Conservation (phyloP, 2,888 invertebrate species). For the Brachyptera putata region DNA sequence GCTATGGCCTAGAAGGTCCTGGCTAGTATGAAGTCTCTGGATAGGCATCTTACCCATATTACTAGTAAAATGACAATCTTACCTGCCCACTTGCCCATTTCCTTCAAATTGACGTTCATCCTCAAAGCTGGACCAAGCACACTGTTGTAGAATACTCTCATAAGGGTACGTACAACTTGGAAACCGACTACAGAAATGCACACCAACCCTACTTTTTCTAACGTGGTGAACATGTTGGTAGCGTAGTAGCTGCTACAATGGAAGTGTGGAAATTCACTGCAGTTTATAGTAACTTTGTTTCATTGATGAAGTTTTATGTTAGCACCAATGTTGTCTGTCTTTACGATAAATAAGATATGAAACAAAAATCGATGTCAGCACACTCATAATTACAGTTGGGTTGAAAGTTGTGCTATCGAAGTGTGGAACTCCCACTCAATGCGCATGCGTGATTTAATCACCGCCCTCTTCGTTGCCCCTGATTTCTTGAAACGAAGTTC, state of each 20-base stretch:
- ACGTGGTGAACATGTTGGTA: slow-evolving; percentile 38
- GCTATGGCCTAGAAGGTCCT: too few species aligned
- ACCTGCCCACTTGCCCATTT: slow-evolving; percentile 79
- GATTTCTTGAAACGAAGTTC: too few species aligned
- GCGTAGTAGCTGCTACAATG: not conserved
- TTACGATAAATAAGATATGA: not conserved
- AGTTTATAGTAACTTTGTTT: not conserved
- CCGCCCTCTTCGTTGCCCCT: too few species aligned
- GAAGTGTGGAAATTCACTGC: not conserved
- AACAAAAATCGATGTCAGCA: not conserved
- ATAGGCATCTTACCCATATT: too few species aligned
- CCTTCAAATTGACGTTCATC: slow-evolving; percentile 55
- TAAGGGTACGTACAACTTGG: slow-evolving; percentile 51
- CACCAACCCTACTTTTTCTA: slow-evolving; percentile 51
- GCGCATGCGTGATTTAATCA: too few species aligned
- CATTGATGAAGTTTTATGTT: not conserved
- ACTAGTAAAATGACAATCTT: too few species aligned
- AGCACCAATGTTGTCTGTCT: not conserved
- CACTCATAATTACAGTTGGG: not conserved
- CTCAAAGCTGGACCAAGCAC: slow-evolving; percentile 53
- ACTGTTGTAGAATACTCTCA: slow-evolving; percentile 45
- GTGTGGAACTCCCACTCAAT: too few species aligned
- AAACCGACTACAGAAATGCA: slow-evolving; percentile 45
- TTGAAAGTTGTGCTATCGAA: not conserved
- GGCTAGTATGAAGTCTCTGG: too few species aligned